A percentile compares a stretch with the other conserved stretches of the same genome.
Conservation (phyloP, 2,888 invertebrate species). For the Spisula subtruncata region DNA sequence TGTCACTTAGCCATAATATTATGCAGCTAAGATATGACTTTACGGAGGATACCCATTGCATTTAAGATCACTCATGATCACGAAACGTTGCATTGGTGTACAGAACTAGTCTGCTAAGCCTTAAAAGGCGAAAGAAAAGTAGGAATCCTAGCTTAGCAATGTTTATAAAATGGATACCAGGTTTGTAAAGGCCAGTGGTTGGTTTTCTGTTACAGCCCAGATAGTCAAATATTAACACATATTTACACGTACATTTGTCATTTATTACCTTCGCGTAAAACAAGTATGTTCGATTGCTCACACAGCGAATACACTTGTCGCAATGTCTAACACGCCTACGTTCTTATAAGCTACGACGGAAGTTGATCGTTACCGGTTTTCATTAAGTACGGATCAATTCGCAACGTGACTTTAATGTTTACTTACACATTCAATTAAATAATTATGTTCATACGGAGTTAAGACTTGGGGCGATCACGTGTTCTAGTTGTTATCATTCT, state of each 20-base stretch:
- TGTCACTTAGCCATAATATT: too few species aligned
- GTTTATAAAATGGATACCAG: too few species aligned
- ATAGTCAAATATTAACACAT: too few species aligned
- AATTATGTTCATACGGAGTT: not conserved
- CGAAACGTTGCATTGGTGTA: too few species aligned
- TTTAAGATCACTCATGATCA: too few species aligned
- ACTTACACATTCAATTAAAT: constrained; percentile 14
- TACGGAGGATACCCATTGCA: too few species aligned
- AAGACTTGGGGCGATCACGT: not conserved
- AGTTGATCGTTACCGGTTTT: constrained; percentile 10
- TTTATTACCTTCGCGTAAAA: not conserved
- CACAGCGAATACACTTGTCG: not conserved
- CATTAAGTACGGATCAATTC: constrained; percentile 19
- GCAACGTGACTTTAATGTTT: constrained; percentile 12
- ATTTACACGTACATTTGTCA: not conserved
- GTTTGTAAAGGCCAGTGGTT: too few species aligned
- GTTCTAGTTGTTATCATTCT: not conserved
- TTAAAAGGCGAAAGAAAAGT: too few species aligned
- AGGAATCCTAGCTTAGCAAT: too few species aligned
- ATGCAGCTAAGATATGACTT: too few species aligned
- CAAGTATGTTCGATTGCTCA: not conserved
- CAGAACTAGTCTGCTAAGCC: too few species aligned
- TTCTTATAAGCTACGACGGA: not conserved
- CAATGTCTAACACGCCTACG: not conserved
- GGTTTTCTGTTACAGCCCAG: too few species aligned